Conservation (phyloP, 1,140 invertebrate species). For the Eupeodes corollae region DNA sequence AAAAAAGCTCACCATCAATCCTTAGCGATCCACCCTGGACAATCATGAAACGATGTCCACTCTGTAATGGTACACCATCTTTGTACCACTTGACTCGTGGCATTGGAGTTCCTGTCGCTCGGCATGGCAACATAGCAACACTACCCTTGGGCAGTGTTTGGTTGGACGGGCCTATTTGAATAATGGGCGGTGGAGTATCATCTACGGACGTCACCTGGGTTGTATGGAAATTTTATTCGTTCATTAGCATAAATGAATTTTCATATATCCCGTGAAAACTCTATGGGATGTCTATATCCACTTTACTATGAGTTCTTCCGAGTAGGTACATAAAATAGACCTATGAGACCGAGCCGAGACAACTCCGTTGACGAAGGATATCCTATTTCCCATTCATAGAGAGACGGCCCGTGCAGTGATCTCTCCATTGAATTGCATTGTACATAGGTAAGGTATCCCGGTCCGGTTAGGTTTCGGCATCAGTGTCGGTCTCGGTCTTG, state of each 20-base stretch:
- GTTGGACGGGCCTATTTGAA: constrained; percentile 79
- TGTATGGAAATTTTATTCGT: constrained; percentile 2
- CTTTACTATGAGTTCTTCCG: too few species aligned
- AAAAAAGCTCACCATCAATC: constrained; percentile 55
- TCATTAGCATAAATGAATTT: constrained; percentile 1
- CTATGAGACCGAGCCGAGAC: not conserved
- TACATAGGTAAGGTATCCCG: too few species aligned
- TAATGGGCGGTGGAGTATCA: constrained; percentile 78
- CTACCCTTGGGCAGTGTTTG: constrained; percentile 76
- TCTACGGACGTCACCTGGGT: constrained; percentile 57
- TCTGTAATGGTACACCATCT: constrained; percentile 47
- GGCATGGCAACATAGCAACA: constrained; percentile 70
- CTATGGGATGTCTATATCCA: not conserved
- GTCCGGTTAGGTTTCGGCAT: too few species aligned
- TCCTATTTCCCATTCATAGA: too few species aligned
- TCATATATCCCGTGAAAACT: too few species aligned
- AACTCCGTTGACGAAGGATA: too few species aligned
- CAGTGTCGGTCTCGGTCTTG: too few species aligned
- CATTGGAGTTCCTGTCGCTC: constrained; percentile 54
- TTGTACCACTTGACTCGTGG: constrained; percentile 75
- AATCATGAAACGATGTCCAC: constrained; percentile 25
- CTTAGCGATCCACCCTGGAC: constrained; percentile 55
- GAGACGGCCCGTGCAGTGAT: too few species aligned
- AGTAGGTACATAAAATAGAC: too few species aligned
- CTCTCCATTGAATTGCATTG: too few species aligned